These are phyloP conservation scores for Dryadula phaetusa DNA, from an alignment of 2,888 invertebrate species.

Conservation along the genomic window DNA sequence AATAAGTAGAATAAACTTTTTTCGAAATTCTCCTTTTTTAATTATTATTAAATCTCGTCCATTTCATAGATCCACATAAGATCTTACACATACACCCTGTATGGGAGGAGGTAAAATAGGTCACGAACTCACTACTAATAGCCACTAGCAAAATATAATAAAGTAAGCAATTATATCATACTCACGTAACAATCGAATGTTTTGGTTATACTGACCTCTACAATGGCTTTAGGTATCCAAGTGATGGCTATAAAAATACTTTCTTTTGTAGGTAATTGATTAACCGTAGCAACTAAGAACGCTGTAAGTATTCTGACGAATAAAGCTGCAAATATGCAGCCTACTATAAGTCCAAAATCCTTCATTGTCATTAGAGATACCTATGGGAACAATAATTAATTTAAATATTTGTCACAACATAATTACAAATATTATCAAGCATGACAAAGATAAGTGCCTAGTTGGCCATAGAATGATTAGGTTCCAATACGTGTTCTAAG, in stretches of 20 bases:
- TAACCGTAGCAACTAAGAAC: slow-evolving; percentile 70
- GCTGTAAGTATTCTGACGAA: slow-evolving; percentile 70
- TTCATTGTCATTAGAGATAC: slow-evolving; percentile 62
- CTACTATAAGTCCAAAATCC: slow-evolving; percentile 68
- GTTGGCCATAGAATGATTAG: too few species aligned
- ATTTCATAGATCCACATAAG: too few species aligned
- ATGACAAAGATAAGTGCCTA: too few species aligned
- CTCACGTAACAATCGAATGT: background rate
- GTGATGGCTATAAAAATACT: slow-evolving; percentile 74
- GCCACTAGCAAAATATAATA: too few species aligned
- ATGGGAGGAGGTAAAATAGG: too few species aligned
- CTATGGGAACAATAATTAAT: slow-evolving; percentile 51
- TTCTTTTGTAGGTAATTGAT: slow-evolving; percentile 69
- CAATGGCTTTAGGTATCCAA: slow-evolving; percentile 80
- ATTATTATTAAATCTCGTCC: too few species aligned
- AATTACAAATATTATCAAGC: background rate
- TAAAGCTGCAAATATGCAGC: slow-evolving; percentile 68
- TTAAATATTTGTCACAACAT: background rate
- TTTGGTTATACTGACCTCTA: slow-evolving; percentile 62
- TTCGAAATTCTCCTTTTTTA: too few species aligned
- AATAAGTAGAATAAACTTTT: too few species aligned
- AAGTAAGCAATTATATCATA: too few species aligned
- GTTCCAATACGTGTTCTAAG: too few species aligned
- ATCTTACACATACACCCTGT: too few species aligned
- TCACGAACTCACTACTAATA: too few species aligned